phyloP scores from a whole-genome alignment of 1,140 invertebrate species.

The Conopomorpha cramerella region DNA sequence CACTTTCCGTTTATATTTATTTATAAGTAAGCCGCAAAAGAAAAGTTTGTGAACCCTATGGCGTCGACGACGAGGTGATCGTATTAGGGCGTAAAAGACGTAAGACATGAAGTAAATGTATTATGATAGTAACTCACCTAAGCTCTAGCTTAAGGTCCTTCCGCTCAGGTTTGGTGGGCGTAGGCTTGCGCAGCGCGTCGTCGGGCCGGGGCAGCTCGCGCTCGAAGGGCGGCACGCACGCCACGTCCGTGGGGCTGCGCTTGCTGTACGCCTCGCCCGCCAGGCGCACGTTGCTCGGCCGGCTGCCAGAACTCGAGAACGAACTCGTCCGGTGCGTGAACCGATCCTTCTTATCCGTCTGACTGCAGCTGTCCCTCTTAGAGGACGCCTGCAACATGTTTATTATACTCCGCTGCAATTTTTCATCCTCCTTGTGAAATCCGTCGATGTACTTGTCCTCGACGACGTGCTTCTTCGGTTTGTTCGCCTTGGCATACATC shows the following conservation, averaged over 20 bases:
- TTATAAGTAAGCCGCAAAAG: too few relatives aligned
- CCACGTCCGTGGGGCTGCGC: conserved; percentile 49
- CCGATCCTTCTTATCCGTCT: conserved; percentile 67
- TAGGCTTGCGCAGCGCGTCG: conserved; percentile 67
- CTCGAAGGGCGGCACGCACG: conserved; percentile 67
- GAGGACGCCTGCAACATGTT: conserved; percentile 56
- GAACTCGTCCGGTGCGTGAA: conserved; percentile 47
- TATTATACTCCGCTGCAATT: conserved; percentile 48
- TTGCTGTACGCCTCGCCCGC: conserved; percentile 50
- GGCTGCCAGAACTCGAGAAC: conserved; percentile 50
- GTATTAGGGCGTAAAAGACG: not conserved
- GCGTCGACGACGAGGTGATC: too few relatives aligned
- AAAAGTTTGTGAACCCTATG: too few relatives aligned
- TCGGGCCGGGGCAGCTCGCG: conserved; percentile 74
- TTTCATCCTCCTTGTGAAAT: conserved; percentile 56
- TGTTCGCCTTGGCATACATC: conserved; percentile 43
- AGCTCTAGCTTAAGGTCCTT: conserved; percentile 60
- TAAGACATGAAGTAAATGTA: not conserved
- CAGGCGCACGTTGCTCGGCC: conserved; percentile 43
- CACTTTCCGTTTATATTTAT: too few relatives aligned
- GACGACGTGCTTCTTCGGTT: conserved; percentile 37
- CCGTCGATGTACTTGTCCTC: conserved; percentile 47
- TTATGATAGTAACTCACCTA: conserved; percentile 16
- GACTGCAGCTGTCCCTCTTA: conserved; percentile 66
- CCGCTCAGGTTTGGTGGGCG: conserved; percentile 61